Conservation (phyloP, 2,888 invertebrate genomes). For the Platynereis dumerilii region DNA sequence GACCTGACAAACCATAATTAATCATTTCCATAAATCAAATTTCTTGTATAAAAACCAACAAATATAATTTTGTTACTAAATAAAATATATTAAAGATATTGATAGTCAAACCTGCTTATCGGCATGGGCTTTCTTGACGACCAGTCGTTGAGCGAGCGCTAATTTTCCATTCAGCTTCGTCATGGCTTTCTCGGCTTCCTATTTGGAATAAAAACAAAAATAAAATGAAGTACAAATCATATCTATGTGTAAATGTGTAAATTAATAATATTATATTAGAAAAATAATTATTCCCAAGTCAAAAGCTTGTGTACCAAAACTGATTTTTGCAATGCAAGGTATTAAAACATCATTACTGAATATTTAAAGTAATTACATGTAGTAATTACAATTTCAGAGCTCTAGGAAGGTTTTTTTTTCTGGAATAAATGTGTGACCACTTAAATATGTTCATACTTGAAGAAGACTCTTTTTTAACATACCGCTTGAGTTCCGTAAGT, state of each 20-base stretch:
- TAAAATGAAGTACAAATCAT: slow-evolving; percentile 27
- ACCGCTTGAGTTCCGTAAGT: slow-evolving; percentile 70
- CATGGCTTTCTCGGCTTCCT: slow-evolving; percentile 52
- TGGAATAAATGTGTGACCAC: too few species aligned
- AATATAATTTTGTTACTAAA: background rate
- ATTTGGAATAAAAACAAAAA: slow-evolving; percentile 8
- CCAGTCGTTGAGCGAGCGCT: slow-evolving; percentile 11
- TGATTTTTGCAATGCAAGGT: too few species aligned
- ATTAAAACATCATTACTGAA: too few species aligned
- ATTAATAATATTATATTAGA: too few species aligned
- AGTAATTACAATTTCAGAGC: too few species aligned
- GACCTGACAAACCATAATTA: too few species aligned
- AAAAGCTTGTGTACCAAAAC: too few species aligned
- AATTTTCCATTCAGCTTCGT: slow-evolving; percentile 48
- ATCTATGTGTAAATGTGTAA: background rate
- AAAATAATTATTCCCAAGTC: too few species aligned
- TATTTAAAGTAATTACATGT: too few species aligned
- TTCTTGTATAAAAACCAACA: background rate
- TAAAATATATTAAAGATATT: background rate
- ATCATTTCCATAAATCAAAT: background rate
- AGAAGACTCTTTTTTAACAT: too few species aligned
- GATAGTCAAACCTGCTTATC: slow-evolving; percentile 17
- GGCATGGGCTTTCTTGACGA: slow-evolving; percentile 13
- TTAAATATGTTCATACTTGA: too few species aligned
- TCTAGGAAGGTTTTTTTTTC: too few species aligned